Evolutionary conservation across 2,888 invertebrate species (phyloP).

Genomic region (Nomada ruficornis): DNA sequence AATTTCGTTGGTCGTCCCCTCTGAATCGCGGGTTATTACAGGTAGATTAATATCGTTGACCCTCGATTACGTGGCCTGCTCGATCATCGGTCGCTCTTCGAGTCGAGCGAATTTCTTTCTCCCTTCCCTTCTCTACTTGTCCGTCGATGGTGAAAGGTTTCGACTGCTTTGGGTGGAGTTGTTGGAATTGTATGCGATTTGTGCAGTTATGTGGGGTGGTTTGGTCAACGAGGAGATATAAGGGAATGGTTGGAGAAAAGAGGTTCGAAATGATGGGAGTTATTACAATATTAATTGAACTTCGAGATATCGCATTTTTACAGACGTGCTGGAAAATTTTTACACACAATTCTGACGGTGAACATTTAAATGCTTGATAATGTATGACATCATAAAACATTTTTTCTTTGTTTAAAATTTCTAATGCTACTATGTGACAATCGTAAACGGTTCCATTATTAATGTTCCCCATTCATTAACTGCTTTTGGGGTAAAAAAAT

Average conservation of each 20-base stretch:
- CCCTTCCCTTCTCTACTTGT: background rate
- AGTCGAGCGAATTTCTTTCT: background rate
- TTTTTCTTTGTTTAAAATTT: too few relatives aligned
- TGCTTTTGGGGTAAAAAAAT: too few relatives aligned
- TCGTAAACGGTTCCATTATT: too few relatives aligned
- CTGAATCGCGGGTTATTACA: constrained; percentile 44
- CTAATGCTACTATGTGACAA: too few relatives aligned
- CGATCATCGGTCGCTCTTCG: background rate
- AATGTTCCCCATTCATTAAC: too few relatives aligned
- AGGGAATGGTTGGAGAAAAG: background rate
- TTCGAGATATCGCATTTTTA: too few relatives aligned
- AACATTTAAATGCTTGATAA: too few relatives aligned
- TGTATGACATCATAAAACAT: too few relatives aligned
- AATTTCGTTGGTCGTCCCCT: constrained; percentile 48
- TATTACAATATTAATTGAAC: too few relatives aligned
- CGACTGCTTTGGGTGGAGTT: background rate
- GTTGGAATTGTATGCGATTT: background rate
- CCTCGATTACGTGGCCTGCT: constrained; percentile 4
- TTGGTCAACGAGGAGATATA: background rate
- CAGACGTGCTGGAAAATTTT: too few relatives aligned
- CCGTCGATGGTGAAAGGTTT: background rate
- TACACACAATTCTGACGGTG: too few relatives aligned
- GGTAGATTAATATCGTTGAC: constrained; percentile 30
- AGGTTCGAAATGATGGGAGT: too few relatives aligned
- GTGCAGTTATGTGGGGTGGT: background rate